Evolutionary conservation across 1,140 invertebrate genomes (phyloP).

Genomic region (Micrasema longulum): DNA sequence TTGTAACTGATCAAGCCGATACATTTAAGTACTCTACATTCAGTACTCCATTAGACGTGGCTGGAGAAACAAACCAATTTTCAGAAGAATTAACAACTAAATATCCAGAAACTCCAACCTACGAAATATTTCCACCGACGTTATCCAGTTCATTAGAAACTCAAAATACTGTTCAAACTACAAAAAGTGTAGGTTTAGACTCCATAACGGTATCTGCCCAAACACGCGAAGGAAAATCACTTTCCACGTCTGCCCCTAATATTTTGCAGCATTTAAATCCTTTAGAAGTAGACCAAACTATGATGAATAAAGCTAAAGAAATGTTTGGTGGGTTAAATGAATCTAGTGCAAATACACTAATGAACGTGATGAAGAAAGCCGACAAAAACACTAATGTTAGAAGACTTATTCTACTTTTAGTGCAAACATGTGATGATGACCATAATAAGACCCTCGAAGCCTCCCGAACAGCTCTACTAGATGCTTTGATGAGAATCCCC

Average conservation of each 20-base stretch:
- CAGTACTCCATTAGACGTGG: conserved; percentile 38
- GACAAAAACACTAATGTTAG: conserved; percentile 80
- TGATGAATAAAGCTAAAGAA: conserved; percentile 75
- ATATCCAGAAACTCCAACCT: conserved; percentile 40
- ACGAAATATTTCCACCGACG: conserved; percentile 51
- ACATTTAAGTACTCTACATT: conserved; percentile 39
- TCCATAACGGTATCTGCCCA: conserved; percentile 37
- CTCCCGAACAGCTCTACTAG: conserved; percentile 72
- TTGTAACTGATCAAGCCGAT: conserved; percentile 28
- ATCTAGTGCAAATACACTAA: conserved; percentile 77
- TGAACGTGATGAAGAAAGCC: conserved; percentile 84
- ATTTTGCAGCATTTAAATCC: conserved; percentile 49
- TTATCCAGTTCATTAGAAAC: conserved; percentile 4
- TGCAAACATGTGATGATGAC: conserved; percentile 80
- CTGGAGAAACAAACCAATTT: conserved; percentile 47
- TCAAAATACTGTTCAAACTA: neutral
- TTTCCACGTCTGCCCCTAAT: conserved; percentile 23
- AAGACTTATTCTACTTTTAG: conserved; percentile 79
- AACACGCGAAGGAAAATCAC: conserved; percentile 55
- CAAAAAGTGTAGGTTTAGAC: conserved; percentile 27
- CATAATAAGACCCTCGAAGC: conserved; percentile 75
- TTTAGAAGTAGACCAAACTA: conserved; percentile 66
- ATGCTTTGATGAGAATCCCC: conserved; percentile 74
- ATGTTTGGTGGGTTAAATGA: conserved; percentile 82
- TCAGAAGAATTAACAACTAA: conserved; percentile 40